phyloP scores from a whole-genome alignment of 2,888 invertebrate species.

The Campopleginae sp. region DNA sequence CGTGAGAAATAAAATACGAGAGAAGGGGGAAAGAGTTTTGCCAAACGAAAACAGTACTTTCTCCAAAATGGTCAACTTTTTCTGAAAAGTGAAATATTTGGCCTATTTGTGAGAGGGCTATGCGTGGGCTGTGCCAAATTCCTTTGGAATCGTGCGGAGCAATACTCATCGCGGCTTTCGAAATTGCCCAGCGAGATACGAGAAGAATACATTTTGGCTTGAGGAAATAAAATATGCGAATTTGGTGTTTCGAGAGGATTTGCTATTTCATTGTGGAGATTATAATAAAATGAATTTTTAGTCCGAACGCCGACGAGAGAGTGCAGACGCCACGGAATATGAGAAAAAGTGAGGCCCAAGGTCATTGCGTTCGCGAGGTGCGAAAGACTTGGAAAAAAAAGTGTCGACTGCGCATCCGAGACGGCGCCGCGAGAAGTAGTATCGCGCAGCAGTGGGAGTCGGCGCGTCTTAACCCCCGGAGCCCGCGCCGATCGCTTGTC shows the following conservation, averaged over 20 bases:
- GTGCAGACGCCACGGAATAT: constrained; percentile 42
- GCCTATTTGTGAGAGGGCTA: background rate
- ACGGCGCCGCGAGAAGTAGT: constrained; percentile 63
- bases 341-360: constrained; percentile 53
- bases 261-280: background rate
- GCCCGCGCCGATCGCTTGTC: constrained; percentile 19
- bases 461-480: constrained; percentile 53
- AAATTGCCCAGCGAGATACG: background rate
- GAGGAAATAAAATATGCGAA: background rate
- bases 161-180: background rate
- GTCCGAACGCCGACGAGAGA: constrained; percentile 23
- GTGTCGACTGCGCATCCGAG: constrained; percentile 70
- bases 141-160: background rate
- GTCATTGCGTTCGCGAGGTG: constrained; percentile 63
- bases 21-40: background rate
- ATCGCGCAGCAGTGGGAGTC: constrained; percentile 24
- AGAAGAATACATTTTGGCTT: background rate
- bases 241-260: background rate
- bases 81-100: constrained; percentile 5
- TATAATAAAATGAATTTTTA: constrained; percentile 26
- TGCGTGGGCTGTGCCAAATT: constrained; percentile 1
- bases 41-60: background rate
- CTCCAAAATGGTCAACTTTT: constrained; percentile 3
- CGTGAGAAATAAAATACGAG: background rate
- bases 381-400: constrained; percentile 64